These are phyloP conservation scores for Heliothis peltigera DNA, from an alignment of 2,888 invertebrate genomes.

Conservation along the genomic window DNA sequence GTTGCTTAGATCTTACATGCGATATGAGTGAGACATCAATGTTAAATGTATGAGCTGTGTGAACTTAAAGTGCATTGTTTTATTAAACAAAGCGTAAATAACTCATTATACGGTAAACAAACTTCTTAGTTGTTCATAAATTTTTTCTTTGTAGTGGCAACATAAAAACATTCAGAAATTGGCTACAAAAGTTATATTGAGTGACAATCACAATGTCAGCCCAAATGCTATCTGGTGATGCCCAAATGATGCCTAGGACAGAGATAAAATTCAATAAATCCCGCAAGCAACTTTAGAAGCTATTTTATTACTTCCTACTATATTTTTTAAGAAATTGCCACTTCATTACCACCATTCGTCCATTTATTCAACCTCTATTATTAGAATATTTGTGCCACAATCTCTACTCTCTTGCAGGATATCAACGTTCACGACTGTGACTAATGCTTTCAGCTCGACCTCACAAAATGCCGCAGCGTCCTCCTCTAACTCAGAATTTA, in stretches of 20 bases:
- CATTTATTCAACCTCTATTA: not conserved
- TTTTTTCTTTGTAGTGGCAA: too few species aligned
- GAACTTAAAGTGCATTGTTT: slow-evolving; percentile 47
- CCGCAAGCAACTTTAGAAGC: too few species aligned
- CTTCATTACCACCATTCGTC: not conserved
- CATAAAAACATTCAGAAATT: too few species aligned
- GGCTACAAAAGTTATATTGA: too few species aligned
- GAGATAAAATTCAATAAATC: too few species aligned
- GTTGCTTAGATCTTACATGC: slow-evolving; percentile 34
- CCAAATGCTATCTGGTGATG: too few species aligned
- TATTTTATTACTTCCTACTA: not conserved
- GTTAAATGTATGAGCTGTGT: slow-evolving; percentile 32
- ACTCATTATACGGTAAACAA: slow-evolving; percentile 36
- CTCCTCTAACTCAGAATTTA: slow-evolving; percentile 23
- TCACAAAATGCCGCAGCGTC: slow-evolving; percentile 48
- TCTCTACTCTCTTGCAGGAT: slow-evolving; percentile 12
- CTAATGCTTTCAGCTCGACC: slow-evolving; percentile 44
- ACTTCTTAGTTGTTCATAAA: not conserved
- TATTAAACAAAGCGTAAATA: slow-evolving; percentile 13
- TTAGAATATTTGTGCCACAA: slow-evolving; percentile 1
- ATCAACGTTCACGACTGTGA: slow-evolving; percentile 28
- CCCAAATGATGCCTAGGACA: too few species aligned
- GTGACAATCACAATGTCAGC: too few species aligned
- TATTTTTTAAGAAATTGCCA: not conserved
- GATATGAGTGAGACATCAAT: slow-evolving; percentile 34